These are phyloP conservation scores for Ligdia adustata DNA, from an alignment of 2,888 invertebrate species.

Conservation along the genomic window DNA sequence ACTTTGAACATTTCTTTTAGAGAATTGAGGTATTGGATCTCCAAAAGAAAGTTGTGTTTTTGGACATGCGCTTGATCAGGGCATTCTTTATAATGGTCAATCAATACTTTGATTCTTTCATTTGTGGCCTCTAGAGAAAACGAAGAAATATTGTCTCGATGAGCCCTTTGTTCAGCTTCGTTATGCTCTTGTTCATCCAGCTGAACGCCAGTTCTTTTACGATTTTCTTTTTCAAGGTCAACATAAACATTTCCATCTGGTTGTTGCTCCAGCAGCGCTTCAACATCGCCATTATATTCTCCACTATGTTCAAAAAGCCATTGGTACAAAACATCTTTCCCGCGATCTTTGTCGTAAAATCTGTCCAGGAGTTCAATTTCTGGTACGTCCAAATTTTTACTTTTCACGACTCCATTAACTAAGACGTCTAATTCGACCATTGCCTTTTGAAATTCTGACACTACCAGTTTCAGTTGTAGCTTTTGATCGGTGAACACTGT, in stretches of 20 bases:
- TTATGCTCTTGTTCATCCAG: slow-evolving; percentile 45
- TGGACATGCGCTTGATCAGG: slow-evolving; percentile 2
- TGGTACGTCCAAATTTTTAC: slow-evolving; percentile 31
- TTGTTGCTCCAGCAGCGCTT: slow-evolving; percentile 31
- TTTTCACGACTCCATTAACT: slow-evolving; percentile 51
- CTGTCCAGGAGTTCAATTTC: slow-evolving; percentile 37
- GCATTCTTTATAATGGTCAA: slow-evolving; percentile 29
- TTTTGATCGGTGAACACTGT: slow-evolving; percentile 47
- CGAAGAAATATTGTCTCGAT: slow-evolving; percentile 32
- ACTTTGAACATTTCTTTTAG: slow-evolving; percentile 52
- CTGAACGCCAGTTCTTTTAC: slow-evolving; percentile 44
- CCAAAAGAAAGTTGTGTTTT: slow-evolving; percentile 14
- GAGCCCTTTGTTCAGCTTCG: slow-evolving; percentile 9
- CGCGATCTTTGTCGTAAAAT: slow-evolving; percentile 36
- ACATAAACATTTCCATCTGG: slow-evolving; percentile 28
- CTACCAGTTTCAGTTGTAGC: slow-evolving; percentile 38
- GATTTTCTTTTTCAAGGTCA: slow-evolving; percentile 39
- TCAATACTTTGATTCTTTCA: slow-evolving; percentile 35
- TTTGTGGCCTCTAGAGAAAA: slow-evolving; percentile 46
- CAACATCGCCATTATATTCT: slow-evolving; percentile 33
- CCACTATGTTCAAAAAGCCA: slow-evolving; percentile 59
- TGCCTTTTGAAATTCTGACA: slow-evolving; percentile 44
- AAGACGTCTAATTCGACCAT: slow-evolving; percentile 50
- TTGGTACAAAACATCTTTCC: slow-evolving; percentile 44
- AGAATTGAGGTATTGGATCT: slow-evolving; percentile 41